Conservation (phyloP, 2,113 vertebrate species). For the Myotis yumanensis region DNA sequence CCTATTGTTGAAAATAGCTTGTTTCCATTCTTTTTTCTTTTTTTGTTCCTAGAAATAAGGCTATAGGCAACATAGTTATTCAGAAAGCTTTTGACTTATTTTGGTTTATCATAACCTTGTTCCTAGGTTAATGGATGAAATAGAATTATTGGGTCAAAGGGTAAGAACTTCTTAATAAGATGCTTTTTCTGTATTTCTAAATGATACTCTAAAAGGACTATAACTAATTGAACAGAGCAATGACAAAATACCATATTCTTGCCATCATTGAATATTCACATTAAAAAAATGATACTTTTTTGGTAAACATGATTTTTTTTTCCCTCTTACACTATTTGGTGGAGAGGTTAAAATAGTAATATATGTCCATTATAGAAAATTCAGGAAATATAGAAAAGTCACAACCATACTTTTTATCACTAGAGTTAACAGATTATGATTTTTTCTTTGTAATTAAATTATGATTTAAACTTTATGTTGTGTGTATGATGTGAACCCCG, state of each 20-base stretch:
- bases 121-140: not conserved
- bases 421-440: not conserved
- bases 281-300: not conserved
- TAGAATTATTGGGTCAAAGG: not conserved
- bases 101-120: not conserved
- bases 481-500: not conserved
- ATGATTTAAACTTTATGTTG: no score
- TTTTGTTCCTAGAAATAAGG: conserved; percentile 24
- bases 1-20: not conserved
- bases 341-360: not conserved
- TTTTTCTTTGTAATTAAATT: conserved; percentile 7
- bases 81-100: conserved; percentile 7
- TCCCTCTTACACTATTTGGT: not conserved
- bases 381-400: not conserved
- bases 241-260: not conserved
- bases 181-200: not conserved
- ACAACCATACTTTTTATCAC: not conserved
- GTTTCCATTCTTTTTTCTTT: not conserved
- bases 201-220: not conserved
- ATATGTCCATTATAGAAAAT: not conserved
- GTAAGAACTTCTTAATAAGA: not conserved
- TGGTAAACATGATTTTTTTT: not conserved
- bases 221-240: not conserved
- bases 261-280: not conserved
- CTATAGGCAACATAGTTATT: not conserved